phyloP scores from a whole-genome alignment of 2,797 vertebrate species.

The Danio albolineatus region DNA sequence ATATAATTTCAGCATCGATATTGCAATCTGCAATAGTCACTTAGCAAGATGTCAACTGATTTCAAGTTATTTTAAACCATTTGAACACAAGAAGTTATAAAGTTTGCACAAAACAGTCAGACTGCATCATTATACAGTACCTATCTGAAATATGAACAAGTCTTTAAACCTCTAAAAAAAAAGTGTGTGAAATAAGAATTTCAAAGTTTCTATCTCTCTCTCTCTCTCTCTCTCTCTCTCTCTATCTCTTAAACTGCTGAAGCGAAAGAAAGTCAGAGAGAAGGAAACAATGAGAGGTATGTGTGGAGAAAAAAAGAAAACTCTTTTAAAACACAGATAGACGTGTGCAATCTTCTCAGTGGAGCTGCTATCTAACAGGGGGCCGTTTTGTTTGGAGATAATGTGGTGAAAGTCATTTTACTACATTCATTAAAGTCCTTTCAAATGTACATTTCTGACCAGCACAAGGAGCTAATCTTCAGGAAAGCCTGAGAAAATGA shows the following conservation, averaged over 20 bases:
- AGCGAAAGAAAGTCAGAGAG: slow-evolving; percentile 64
- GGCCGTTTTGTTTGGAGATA: slow-evolving; percentile 78
- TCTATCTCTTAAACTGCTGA: background rate
- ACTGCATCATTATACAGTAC: slow-evolving; percentile 67
- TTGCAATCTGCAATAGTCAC: too few relatives aligned
- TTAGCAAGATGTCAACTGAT: too few relatives aligned
- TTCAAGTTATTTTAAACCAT: too few relatives aligned
- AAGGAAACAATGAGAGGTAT: slow-evolving; percentile 35
- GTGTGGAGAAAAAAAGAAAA: slow-evolving; percentile 74
- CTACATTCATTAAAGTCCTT: slow-evolving; percentile 39
- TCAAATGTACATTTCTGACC: slow-evolving; percentile 29
- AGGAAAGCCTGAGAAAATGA: slow-evolving; percentile 26
- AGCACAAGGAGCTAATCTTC: slow-evolving; percentile 24
- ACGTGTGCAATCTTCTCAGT: slow-evolving; percentile 70
- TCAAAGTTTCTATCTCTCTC: background rate
- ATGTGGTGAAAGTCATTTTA: slow-evolving; percentile 62
- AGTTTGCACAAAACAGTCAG: too few relatives aligned
- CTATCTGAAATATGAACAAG: slow-evolving; percentile 78
- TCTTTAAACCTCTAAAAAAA: slow-evolving; percentile 74
- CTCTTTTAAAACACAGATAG: slow-evolving; percentile 77
- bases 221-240: background rate
- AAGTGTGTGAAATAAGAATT: slow-evolving; percentile 76
- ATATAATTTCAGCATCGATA: too few relatives aligned
- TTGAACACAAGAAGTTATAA: too few relatives aligned
- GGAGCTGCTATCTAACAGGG: slow-evolving; percentile 73